A percentile compares a stretch with the other conserved stretches of the same genome.
These are phyloP conservation scores for Mya arenaria DNA, from an alignment of 1,140 invertebrate species.

Conservation along the genomic window DNA sequence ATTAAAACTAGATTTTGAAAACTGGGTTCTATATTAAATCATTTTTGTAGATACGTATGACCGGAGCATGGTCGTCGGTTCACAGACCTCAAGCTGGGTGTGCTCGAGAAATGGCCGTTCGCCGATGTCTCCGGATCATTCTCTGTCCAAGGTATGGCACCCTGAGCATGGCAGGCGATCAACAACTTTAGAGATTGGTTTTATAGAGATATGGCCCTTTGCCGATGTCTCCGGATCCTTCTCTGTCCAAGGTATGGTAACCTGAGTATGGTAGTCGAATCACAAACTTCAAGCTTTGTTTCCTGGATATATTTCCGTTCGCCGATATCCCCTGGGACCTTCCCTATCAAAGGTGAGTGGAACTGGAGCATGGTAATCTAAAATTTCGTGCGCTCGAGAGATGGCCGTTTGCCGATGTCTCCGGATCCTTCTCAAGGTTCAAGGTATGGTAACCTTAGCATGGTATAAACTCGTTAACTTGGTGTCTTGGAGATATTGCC, in stretches of 20 bases:
- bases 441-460: too few relatives aligned
- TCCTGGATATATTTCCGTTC: slow-evolving; percentile 28
- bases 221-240: slow-evolving; percentile 34
- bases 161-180: slow-evolving; percentile 15
- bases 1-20: too few relatives aligned
- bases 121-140: slow-evolving; percentile 37
- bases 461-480: too few relatives aligned
- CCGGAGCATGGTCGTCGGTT: slow-evolving; percentile 14
- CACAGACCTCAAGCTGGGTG: slow-evolving; percentile 34
- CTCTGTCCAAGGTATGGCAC: slow-evolving; percentile 25
- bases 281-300: slow-evolving; percentile 31
- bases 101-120: slow-evolving; percentile 32
- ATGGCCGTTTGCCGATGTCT: too few relatives aligned
- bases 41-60: slow-evolving; percentile 49
- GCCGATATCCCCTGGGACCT: slow-evolving; percentile 29
- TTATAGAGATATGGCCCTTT: slow-evolving; percentile 33
- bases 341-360: slow-evolving; percentile 26
- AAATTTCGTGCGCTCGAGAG: too few relatives aligned
- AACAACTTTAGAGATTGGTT: slow-evolving; percentile 25
- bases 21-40: too few relatives aligned
- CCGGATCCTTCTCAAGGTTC: too few relatives aligned
- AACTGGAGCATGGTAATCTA: neutral
- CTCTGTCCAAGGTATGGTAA: slow-evolving; percentile 26
- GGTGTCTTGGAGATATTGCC: too few relatives aligned
- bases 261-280: slow-evolving; percentile 12